Base-by-base conservation (phyloP, 2,888 invertebrate genomes). In the Acanthoscelides obtectus region DNA sequence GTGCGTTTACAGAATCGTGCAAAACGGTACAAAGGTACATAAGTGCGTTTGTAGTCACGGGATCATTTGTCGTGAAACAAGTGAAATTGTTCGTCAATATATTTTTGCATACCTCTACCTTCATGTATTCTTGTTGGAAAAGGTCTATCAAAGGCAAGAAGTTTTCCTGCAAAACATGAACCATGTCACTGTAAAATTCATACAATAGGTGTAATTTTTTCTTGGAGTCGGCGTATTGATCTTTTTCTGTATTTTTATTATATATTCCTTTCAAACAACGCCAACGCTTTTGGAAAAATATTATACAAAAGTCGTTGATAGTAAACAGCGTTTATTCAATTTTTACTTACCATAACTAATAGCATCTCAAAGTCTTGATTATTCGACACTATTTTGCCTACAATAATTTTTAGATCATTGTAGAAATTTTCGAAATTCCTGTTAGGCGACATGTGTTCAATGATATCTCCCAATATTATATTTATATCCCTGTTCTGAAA, bases 1-100 rank as follows among this genome's bases (percentile, higher is more conserved):
- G 88, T 0, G 97, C 95, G 84, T 94, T 96, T 68, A 98, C 94
- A 3, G 94, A 95, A 85, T 99, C 97, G 83, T 99, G 98, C 79
- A 99, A 89, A 76, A 94, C 92, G 81, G 93, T 92, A 79, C 95
- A 94, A 19, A 98, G 89, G 82, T 94, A 94, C 92, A 96, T 94
- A 68, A 98, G 87, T 71, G 95, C 93, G 82, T 95, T 94, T 71
- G 94, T 94, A 69, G 97, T 91, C 64, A 97, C 93, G 25, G 94
- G 94, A 86, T 98, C 97, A 71, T 90, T 92, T 22, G 93, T 91
- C 27, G 79, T 79, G 22, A 82, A 81, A n/a, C 80, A 79, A 64
- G 73, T 76, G 64, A 69, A 79, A 70, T 79, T 81, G 3, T 89
- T 88, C n/a, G 90, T 88, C 78, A 97, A 87, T 19, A 98, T 91